Conservation (phyloP, 2,113 vertebrate species). For the Ancistrus triradiatus region DNA sequence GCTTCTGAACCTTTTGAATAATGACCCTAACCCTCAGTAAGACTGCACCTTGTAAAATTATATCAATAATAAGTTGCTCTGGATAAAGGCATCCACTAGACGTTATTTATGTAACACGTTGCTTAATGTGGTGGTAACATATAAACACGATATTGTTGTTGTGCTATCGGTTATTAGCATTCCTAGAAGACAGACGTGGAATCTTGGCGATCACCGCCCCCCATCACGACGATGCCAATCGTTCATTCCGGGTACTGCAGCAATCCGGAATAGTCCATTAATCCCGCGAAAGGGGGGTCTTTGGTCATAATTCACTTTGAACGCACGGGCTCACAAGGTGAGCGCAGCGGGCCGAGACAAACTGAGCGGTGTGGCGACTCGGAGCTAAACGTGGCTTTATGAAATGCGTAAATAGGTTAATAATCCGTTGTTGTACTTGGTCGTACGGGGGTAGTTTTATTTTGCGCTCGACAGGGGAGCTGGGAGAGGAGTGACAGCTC, state of each 20-base stretch:
- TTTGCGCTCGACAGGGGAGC: background rate
- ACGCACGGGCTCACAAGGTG: background rate
- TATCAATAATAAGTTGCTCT: no score
- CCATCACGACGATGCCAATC: no score
- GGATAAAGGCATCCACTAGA: no score
- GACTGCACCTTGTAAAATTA: no score
- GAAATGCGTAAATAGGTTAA: slow-evolving; percentile 1
- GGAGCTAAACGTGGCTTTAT: background rate
- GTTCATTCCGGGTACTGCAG: slow-evolving; percentile 56
- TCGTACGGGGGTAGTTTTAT: background rate
- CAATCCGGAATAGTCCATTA: slow-evolving; percentile 64
- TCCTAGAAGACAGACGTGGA: no score
- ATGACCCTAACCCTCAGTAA: no score
- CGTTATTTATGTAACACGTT: no score
- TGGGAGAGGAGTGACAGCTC: slow-evolving; percentile 6
- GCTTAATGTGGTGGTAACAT: no score
- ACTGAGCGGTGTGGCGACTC: background rate
- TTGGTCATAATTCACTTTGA: slow-evolving; percentile 15
- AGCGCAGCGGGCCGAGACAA: background rate
- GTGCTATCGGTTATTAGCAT: no score
- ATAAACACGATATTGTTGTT: no score
- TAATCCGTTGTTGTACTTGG: background rate
- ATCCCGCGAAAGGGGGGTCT: background rate
- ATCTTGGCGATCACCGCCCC: no score
- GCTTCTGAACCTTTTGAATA: no score